These are phyloP conservation scores for Machaerirhynchus nigripectus DNA, from an alignment of 2,113 vertebrate species.

Conservation along the genomic window DNA sequence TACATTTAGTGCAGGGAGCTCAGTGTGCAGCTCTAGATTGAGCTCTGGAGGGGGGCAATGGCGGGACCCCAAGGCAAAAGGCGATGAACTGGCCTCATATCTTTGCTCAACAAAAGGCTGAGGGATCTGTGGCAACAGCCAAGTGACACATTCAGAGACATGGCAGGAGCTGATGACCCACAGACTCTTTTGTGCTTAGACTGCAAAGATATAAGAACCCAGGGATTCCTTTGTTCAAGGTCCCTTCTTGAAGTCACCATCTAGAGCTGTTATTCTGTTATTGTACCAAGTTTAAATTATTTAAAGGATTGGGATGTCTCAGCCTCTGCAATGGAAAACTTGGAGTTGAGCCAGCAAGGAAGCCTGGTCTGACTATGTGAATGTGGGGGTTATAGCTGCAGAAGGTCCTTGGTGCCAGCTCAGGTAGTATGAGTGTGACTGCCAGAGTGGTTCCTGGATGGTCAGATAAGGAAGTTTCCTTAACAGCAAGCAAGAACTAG, in stretches of 20 bases:
- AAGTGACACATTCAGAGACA: not conserved
- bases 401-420: not conserved
- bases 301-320: not conserved
- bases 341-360: not conserved
- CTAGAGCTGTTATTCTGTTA: not conserved
- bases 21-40: not conserved
- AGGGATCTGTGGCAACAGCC: not conserved
- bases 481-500: not conserved
- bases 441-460: not conserved
- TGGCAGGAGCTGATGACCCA: not conserved
- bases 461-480: not conserved
- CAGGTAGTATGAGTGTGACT: not conserved
- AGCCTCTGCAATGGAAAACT: not conserved
- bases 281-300: not conserved
- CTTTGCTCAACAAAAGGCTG: not conserved
- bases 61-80: not conserved
- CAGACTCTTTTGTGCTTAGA: not conserved
- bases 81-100: not conserved
- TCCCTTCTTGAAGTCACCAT: too few relatives aligned
- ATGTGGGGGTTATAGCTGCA: accelerated
- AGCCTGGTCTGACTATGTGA: not conserved
- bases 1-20: not conserved
- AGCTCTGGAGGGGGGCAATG: not conserved
- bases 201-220: not conserved
- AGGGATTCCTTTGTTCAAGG: not conserved